Conservation (phyloP, 2,888 invertebrate species). For the Ephialtes manifestator region DNA sequence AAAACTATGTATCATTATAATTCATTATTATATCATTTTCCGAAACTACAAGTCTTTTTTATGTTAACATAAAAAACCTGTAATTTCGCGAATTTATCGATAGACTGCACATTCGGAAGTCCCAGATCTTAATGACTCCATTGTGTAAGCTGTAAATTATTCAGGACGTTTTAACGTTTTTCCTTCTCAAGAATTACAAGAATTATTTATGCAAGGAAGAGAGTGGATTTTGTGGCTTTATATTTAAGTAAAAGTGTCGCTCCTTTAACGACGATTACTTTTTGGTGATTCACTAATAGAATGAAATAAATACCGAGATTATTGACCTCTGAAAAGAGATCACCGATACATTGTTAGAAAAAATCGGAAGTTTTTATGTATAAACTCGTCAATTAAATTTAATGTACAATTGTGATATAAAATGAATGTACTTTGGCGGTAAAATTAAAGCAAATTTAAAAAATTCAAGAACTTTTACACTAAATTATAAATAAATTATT, state of each 20-base stretch:
- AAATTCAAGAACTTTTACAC: too few species aligned
- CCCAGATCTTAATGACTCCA: slow-evolving; percentile 99
- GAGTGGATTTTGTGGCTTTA: neutral
- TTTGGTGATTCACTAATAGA: neutral
- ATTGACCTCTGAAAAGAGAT: slow-evolving; percentile 51
- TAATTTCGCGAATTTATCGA: slow-evolving; percentile 99
- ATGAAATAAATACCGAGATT: slow-evolving; percentile 8
- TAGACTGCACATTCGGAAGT: slow-evolving; percentile 99
- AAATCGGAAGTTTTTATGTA: too few species aligned
- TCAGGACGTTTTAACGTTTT: neutral
- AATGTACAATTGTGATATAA: too few species aligned
- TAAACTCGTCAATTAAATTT: too few species aligned
- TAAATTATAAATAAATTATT: too few species aligned
- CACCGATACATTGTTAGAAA: too few species aligned
- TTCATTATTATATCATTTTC: too few species aligned
- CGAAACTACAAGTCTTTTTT: too few species aligned
- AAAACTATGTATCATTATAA: too few species aligned
- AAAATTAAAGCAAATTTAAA: too few species aligned
- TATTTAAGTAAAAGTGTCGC: neutral
- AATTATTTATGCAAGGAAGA: neutral
- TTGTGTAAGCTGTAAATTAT: slow-evolving; percentile 93
- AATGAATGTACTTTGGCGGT: too few species aligned
- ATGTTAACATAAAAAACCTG: too few species aligned
- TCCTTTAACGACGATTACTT: neutral
- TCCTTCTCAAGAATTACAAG: neutral